These are phyloP conservation scores for Eretmocerus hayati DNA, from an alignment of 2,888 invertebrate species.

Conservation along the genomic window DNA sequence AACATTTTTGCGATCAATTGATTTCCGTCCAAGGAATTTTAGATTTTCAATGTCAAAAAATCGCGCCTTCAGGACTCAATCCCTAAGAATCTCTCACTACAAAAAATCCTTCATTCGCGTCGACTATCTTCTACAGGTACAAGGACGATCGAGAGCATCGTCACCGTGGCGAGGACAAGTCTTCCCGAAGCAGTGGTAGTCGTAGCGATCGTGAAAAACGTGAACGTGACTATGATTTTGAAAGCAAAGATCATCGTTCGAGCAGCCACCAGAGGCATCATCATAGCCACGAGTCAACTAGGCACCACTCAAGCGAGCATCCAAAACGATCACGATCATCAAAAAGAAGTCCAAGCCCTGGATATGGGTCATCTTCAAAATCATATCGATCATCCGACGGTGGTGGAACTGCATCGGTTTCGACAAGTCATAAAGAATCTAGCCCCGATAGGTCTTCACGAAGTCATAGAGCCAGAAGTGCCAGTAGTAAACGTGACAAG, in stretches of 20 bases:
- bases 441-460: constrained; percentile 41
- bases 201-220: constrained; percentile 34
- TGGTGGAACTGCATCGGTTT: no score
- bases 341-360: constrained; percentile 44
- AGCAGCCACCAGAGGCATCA: constrained; percentile 43
- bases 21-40: no score
- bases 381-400: constrained; percentile 42
- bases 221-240: constrained; percentile 31
- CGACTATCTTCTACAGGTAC: constrained; percentile 7
- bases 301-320: constrained; percentile 41
- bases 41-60: no score
- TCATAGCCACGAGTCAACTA: constrained; percentile 40
- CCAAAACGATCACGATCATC: no score
- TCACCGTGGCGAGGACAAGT: not conserved
- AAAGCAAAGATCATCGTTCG: constrained; percentile 33
- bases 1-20: no score
- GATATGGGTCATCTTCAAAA: constrained; percentile 20
- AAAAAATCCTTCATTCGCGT: no score
- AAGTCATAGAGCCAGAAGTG: no score
- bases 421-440: no score
- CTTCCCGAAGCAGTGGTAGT: not conserved
- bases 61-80: no score
- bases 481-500: constrained; percentile 48
- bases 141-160: constrained; percentile 35
- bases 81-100: no score